Evolutionary conservation across 2,888 invertebrate species (phyloP).

Genomic region (Timandra comae): DNA sequence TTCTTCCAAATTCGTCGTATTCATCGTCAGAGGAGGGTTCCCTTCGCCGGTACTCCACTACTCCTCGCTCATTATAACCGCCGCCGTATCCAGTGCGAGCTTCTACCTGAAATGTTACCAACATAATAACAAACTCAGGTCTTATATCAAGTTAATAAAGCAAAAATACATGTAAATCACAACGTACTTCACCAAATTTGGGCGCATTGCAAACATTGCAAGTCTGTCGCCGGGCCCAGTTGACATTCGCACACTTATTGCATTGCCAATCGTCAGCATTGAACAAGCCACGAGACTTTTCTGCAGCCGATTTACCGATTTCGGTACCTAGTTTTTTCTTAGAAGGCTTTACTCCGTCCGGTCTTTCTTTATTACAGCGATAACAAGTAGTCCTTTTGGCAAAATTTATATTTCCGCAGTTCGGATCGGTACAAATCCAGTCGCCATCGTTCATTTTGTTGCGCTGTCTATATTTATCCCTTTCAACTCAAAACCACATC

Average conservation of each 20-base stretch:
- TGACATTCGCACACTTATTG: slow-evolving; percentile 99
- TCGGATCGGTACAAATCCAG: slow-evolving; percentile 80
- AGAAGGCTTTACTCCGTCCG: slow-evolving; percentile 46
- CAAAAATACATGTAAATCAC: slow-evolving; percentile 1
- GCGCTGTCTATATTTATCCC: slow-evolving; percentile 27
- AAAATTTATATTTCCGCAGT: slow-evolving; percentile 97
- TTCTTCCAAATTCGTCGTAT: slow-evolving; percentile 93
- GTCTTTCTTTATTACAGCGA: slow-evolving; percentile 88
- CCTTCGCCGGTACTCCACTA: slow-evolving; percentile 95
- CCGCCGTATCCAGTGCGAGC: slow-evolving; percentile 89
- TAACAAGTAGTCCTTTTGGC: slow-evolving; percentile 93
- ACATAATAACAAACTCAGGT: not conserved
- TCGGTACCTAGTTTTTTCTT: slow-evolving; percentile 95
- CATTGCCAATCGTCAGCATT: slow-evolving; percentile 99
- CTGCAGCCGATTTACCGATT: slow-evolving; percentile 98
- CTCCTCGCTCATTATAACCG: slow-evolving; percentile 96
- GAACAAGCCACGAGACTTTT: slow-evolving; percentile 96
- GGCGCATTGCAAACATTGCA: slow-evolving; percentile 99
- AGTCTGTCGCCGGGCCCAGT: slow-evolving; percentile 96
- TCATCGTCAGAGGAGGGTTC: slow-evolving; percentile 93
- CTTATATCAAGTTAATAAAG: not conserved
- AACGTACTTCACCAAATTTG: slow-evolving; percentile 94
- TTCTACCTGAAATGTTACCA: slow-evolving; percentile 75
- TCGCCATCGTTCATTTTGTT: slow-evolving; percentile 77
- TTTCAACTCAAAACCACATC: slow-evolving; percentile 32